phyloP scores from a whole-genome alignment of 2,888 invertebrate species.

The Megaustenia siamemsis region DNA sequence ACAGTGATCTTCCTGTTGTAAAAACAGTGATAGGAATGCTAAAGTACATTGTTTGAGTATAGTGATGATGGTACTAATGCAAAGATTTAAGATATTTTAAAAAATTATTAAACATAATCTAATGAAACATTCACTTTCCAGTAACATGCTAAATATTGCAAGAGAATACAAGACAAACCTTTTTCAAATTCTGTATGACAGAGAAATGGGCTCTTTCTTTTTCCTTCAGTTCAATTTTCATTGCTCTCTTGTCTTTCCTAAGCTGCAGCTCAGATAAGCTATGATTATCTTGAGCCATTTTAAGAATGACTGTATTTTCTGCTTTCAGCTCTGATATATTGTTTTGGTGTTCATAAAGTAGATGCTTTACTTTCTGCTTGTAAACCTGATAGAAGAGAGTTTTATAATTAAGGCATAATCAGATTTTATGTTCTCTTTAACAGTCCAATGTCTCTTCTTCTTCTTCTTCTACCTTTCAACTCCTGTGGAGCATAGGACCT shows the following conservation, averaged over 20 bases:
- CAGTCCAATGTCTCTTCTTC: too few species aligned
- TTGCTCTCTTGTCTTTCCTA: constrained; percentile 86
- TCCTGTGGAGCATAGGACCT: too few species aligned
- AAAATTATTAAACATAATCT: too few species aligned
- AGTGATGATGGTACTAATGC: too few species aligned
- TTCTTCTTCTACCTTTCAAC: too few species aligned
- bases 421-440: too few species aligned
- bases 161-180: constrained; percentile 80
- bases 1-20: too few species aligned
- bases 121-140: neutral
- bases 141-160: neutral
- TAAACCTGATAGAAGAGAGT: constrained; percentile 83
- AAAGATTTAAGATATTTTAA: too few species aligned
- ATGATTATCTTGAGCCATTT: constrained; percentile 90
- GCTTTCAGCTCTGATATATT: constrained; percentile 91
- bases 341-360: constrained; percentile 94
- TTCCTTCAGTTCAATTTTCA: constrained; percentile 86
- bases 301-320: constrained; percentile 85
- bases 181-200: constrained; percentile 86
- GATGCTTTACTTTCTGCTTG: constrained; percentile 94
- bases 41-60: too few species aligned
- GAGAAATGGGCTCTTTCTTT: constrained; percentile 87
- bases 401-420: too few species aligned
- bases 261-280: constrained; percentile 88
- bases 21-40: too few species aligned